These are phyloP conservation scores for Antheraea yamamai DNA, from an alignment of 2,888 invertebrate species.

Conservation along the genomic window DNA sequence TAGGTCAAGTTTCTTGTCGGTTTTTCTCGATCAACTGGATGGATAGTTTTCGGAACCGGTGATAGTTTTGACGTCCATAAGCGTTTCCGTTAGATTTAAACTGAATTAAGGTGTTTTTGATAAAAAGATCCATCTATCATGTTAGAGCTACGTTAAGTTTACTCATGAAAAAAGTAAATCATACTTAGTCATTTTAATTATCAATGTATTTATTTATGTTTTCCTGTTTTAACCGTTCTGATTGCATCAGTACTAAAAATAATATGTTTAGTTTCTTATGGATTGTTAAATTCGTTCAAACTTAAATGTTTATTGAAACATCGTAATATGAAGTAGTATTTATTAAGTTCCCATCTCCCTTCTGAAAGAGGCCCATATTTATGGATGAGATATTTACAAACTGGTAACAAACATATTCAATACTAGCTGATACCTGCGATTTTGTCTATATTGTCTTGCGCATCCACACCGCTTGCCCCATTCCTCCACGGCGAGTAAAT, in stretches of 20 bases:
- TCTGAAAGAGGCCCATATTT: background rate
- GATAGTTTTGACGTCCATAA: too few relatives aligned
- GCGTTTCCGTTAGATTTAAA: too few relatives aligned
- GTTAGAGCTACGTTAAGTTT: background rate
- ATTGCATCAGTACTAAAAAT: background rate
- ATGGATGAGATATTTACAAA: background rate
- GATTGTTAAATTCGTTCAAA: background rate
- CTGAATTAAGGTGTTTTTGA: too few relatives aligned
- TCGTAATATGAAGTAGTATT: background rate
- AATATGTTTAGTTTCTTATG: background rate
- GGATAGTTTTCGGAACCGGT: too few relatives aligned
- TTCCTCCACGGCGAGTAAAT: too few relatives aligned
- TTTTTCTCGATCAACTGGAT: too few relatives aligned
- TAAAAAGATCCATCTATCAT: background rate
- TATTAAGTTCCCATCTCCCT: background rate
- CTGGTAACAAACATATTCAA: background rate
- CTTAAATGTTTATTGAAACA: background rate
- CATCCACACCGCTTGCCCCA: too few relatives aligned
- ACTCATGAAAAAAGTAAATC: background rate
- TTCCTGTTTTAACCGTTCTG: background rate
- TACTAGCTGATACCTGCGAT: too few relatives aligned
- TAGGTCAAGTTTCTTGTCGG: too few relatives aligned
- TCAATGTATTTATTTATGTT: background rate
- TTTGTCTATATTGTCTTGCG: too few relatives aligned
- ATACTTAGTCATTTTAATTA: background rate